Evolutionary conservation across 53 echinoderm and acorn worm species (phyloP), one percentile per base, ranked within the genome.

Genomic region (Antedon mediterranea): DNA sequence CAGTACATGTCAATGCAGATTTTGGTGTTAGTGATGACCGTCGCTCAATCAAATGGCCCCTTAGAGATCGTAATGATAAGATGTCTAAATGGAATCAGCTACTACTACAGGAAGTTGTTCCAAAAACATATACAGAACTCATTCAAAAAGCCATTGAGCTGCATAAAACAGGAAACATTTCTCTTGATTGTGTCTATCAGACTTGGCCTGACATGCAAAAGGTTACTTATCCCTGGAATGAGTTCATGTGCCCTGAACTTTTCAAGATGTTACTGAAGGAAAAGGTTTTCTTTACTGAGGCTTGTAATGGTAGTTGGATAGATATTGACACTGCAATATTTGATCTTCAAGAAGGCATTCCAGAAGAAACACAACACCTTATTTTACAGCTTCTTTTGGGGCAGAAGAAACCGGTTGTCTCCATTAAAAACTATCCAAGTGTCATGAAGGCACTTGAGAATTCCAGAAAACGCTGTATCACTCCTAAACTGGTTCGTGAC

Each of bases 21-120:
- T 97, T 97, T 73, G 98, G 86, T 34, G 80, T 97, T 11, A 88
- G 90, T 7, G 92, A 93, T 76, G 89, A 97, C 44, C 87, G 98
- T 27, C 81, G 98, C 1, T 83, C 86, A n/a, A 79, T 97, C 34
- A 97, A 92, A 77, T 97, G 98, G 98, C 92, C 92, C 0, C 90
- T 81, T 31, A 71, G 42, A 28, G 98, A 97, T 41, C 90, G 86
- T 78, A 80, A 81, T 70, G 92, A 97, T 71, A 77, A 82, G 0
- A 79, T 84, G 30, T 88, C 98, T 3, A 43, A 44, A 43, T 97
- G 98, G 98, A 97, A 97, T 73, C 30, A 84, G 32, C 71, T 89
- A n/a, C 80, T 97, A 71, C 80, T 78, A 2, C 72, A 57, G 9
- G 81, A 92, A 71, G 28, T 89, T 0, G 78, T 97, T 32, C 97